phyloP scores from a whole-genome alignment of 2,888 invertebrate genomes.

The Dascillus cervinus region DNA sequence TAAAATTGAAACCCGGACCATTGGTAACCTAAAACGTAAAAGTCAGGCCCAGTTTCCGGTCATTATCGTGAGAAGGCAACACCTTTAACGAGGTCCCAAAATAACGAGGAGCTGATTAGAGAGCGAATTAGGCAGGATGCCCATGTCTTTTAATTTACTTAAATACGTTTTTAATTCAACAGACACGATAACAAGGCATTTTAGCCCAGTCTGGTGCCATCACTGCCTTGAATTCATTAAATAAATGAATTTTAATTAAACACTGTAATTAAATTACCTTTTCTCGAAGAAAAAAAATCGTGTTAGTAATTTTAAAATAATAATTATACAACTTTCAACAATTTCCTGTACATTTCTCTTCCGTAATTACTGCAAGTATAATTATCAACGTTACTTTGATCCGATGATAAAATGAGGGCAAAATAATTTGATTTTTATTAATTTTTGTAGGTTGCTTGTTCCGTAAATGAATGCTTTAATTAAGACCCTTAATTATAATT shows the following conservation, averaged over 20 bases:
- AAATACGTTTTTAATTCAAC: slow-evolving; percentile 27
- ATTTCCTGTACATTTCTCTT: no score
- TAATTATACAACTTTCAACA: no score
- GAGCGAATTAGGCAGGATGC: slow-evolving; percentile 24
- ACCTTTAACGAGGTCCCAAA: slow-evolving; percentile 28
- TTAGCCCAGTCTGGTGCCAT: slow-evolving; percentile 8
- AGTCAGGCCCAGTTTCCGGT: slow-evolving; percentile 26
- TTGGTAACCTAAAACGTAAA: slow-evolving; percentile 23
- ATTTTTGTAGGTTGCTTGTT: slow-evolving; percentile 3
- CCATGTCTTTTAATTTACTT: slow-evolving; percentile 25
- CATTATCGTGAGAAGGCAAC: slow-evolving; percentile 27
- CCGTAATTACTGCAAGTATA: no score
- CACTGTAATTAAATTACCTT: slow-evolving; percentile 6
- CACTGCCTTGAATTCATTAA: slow-evolving; percentile 12
- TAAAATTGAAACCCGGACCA: no score
- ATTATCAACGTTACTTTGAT: no score
- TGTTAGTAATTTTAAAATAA: no score
- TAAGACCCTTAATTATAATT: slow-evolving; percentile 13
- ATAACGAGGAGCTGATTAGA: slow-evolving; percentile 34
- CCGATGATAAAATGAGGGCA: no score
- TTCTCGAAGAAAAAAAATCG: no score
- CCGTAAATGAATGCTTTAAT: slow-evolving; percentile 11
- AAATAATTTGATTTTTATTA: slow-evolving; percentile 10
- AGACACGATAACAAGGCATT: slow-evolving; percentile 21
- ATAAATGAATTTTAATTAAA: slow-evolving; percentile 8